phyloP scores from a whole-genome alignment of 2,113 vertebrate species.

The Microcebus griseorufus region DNA sequence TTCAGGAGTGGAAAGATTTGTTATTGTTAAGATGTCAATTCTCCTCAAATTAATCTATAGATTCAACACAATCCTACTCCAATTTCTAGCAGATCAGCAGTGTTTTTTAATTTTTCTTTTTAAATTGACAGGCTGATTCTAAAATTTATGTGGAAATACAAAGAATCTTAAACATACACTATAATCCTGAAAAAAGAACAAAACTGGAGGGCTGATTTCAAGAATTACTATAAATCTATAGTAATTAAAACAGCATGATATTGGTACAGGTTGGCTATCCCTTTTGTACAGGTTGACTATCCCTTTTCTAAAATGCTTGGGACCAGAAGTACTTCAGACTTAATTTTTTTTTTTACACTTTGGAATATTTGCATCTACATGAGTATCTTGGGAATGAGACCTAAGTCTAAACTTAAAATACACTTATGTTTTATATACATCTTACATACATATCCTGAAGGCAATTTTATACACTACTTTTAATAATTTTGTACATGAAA shows the following conservation, averaged over 20 bases:
- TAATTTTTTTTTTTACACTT: too few relatives aligned
- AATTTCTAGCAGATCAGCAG: background rate
- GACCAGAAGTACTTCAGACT: too few relatives aligned
- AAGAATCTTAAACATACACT: background rate
- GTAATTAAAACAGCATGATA: background rate
- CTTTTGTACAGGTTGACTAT: too few relatives aligned
- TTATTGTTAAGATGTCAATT: background rate
- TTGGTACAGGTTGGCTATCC: too few relatives aligned
- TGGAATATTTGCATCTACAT: too few relatives aligned
- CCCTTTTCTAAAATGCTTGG: too few relatives aligned
- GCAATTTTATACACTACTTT: too few relatives aligned
- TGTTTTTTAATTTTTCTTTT: background rate
- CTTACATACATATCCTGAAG: too few relatives aligned
- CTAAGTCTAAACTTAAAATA: too few relatives aligned
- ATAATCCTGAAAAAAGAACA: background rate
- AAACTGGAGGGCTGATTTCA: background rate
- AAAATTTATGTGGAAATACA: background rate
- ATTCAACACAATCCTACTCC: background rate
- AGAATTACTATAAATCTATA: background rate
- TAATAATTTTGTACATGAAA: too few relatives aligned
- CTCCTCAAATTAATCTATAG: background rate
- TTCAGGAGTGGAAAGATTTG: background rate
- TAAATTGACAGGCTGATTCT: background rate
- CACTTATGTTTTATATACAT: too few relatives aligned
- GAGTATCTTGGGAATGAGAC: too few relatives aligned